Evolutionary conservation across 1,140 invertebrate species (phyloP).

Genomic region (Lordiphosa mommai): DNA sequence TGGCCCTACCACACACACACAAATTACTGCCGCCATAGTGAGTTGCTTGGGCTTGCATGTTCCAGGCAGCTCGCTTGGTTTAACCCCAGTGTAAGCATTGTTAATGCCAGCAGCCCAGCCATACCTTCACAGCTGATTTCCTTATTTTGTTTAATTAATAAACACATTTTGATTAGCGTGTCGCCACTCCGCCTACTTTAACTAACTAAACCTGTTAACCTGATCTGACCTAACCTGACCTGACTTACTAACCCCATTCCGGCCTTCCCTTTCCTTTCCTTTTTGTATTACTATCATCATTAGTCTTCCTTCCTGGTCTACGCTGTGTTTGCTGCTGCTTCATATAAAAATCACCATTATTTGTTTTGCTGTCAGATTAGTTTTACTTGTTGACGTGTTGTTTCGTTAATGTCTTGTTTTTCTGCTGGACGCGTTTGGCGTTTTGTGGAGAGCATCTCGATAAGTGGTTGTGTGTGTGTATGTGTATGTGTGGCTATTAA

Average conservation of each 20-base stretch:
- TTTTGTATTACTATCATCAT: constrained; percentile 51
- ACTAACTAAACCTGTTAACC: not conserved
- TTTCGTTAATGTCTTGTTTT: constrained; percentile 28
- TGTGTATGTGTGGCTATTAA: not conserved
- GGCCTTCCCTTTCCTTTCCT: constrained; percentile 9
- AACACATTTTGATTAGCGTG: constrained; percentile 66
- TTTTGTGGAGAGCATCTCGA: not conserved
- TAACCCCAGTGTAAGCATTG: constrained; percentile 54
- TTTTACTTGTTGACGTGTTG: constrained; percentile 60
- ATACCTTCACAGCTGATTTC: constrained; percentile 19
- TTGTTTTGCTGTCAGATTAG: constrained; percentile 70
- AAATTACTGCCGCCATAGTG: constrained; percentile 48
- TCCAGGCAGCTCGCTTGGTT: constrained; percentile 27
- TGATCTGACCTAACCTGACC: constrained; percentile 16
- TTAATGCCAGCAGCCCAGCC: constrained; percentile 61
- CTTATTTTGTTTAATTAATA: constrained; percentile 65
- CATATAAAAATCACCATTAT: constrained; percentile 55
- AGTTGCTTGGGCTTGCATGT: constrained; percentile 19
- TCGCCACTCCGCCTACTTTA: constrained; percentile 18
- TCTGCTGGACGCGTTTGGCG: not conserved
- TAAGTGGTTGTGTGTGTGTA: constrained; percentile 4
- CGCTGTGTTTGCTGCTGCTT: not conserved
- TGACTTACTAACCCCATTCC: constrained; percentile 44
- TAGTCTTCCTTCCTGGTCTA: constrained; percentile 23
- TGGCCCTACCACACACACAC: constrained; percentile 52